A percentile compares a stretch with the other conserved stretches of the same genome.
phyloP scores from a whole-genome alignment of 1,140 invertebrate genomes.

The Nasonia longicornis region DNA sequence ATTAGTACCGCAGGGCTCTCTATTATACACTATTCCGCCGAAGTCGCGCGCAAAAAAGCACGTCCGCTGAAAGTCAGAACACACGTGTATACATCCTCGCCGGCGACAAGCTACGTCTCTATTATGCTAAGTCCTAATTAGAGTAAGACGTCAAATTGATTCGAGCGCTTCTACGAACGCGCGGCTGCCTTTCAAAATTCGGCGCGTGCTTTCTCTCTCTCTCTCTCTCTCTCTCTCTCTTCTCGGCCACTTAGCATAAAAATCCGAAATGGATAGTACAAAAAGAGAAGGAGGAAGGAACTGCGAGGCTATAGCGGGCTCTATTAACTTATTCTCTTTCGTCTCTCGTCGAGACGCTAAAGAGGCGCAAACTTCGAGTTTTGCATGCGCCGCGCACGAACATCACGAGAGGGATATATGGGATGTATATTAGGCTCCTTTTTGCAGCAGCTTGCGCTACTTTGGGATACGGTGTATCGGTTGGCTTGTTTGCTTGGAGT shows the following conservation, averaged over 20 bases:
- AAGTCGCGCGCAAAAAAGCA: not conserved
- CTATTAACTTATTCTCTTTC: slow-evolving; percentile 19
- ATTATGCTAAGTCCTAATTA: slow-evolving; percentile 44
- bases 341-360: slow-evolving; percentile 32
- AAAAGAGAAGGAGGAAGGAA: not conserved
- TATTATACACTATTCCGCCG: not conserved
- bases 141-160: slow-evolving; percentile 48
- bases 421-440: not conserved
- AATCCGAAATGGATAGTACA: not conserved
- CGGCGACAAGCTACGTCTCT: slow-evolving; percentile 9
- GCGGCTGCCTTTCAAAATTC: slow-evolving; percentile 20
- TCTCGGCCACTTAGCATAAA: slow-evolving; percentile 30
- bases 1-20: not conserved
- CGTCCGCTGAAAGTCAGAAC: not conserved
- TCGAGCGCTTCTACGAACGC: slow-evolving; percentile 30
- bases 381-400: not conserved
- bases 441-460: slow-evolving; percentile 17
- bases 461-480: not conserved
- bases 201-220: not conserved
- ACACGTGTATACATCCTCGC: no score
- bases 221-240: no score
- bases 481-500: slow-evolving; percentile 23
- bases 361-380: slow-evolving; percentile 14
- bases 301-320: not conserved
- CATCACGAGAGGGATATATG: no score